A percentile compares a stretch with the other conserved stretches of the same genome.
Evolutionary conservation across 2,888 invertebrate genomes (phyloP).

Genomic region (Toxonevra muliebris): DNA sequence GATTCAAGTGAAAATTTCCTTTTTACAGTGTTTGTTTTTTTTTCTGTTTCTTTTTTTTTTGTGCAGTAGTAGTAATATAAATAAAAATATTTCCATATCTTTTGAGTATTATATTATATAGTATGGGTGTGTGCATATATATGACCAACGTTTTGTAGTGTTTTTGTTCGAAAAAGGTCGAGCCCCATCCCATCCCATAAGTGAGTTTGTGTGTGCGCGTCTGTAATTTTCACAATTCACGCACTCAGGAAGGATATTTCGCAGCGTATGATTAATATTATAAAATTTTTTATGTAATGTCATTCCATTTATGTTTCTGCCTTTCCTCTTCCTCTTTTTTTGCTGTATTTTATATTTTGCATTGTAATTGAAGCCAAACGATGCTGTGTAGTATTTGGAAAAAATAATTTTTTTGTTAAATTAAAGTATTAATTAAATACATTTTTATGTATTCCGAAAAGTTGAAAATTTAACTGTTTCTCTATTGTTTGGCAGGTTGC

Average conservation of each 20-base stretch:
- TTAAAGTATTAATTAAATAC: no score
- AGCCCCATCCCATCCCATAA: not conserved
- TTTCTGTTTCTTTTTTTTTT: constrained; percentile 27
- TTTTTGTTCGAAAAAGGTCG: not conserved
- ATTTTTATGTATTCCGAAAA: no score
- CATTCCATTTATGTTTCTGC: no score
- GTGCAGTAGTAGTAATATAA: constrained; percentile 12
- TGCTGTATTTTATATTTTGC: no score
- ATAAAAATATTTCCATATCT: not conserved
- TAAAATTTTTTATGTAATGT: not conserved
- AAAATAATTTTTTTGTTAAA: no score
- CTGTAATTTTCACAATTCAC: not conserved
- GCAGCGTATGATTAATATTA: constrained; percentile 2
- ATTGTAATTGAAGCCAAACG: no score
- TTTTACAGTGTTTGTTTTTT: constrained; percentile 44
- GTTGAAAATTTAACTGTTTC: no score
- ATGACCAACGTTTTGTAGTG: not conserved
- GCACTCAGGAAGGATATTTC: not conserved
- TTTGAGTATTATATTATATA: not conserved
- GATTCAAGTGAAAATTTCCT: no score
- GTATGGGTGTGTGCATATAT: not conserved
- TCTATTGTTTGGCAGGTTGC: no score
- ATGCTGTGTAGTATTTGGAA: no score
- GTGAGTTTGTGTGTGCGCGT: not conserved
- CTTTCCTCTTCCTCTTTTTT: no score